These are phyloP conservation scores for Dicyrtoma fusca DNA, from an alignment of 2,888 invertebrate species.

Conservation along the genomic window DNA sequence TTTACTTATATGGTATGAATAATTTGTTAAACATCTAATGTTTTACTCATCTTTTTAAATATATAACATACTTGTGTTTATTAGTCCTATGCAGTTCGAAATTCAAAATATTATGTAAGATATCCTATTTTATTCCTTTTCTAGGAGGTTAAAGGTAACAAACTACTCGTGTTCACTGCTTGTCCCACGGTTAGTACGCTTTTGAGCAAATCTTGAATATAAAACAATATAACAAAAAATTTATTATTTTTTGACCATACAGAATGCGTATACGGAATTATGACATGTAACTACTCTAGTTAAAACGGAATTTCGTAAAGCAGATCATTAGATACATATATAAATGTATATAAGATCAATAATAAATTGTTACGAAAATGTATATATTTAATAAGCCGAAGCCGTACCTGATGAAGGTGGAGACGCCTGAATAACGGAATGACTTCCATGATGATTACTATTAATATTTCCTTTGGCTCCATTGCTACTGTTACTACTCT, in stretches of 20 bases:
- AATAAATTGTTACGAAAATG: too few species aligned
- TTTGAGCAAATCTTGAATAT: neutral
- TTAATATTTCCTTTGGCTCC: slow-evolving; percentile 26
- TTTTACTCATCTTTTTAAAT: neutral
- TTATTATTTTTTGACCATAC: too few species aligned
- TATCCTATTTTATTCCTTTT: neutral
- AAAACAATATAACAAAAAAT: too few species aligned
- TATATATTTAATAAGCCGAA: neutral
- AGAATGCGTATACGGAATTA: too few species aligned
- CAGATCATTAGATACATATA: too few species aligned
- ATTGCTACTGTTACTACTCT: slow-evolving; percentile 61
- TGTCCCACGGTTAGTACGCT: neutral
- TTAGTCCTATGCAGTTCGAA: neutral
- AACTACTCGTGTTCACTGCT: neutral
- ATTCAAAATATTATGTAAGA: neutral
- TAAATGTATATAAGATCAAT: too few species aligned
- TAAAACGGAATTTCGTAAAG: too few species aligned
- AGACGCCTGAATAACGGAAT: slow-evolving; percentile 15
- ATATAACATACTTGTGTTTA: neutral
- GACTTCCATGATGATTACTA: slow-evolving; percentile 21
- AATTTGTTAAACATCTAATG: too few species aligned
- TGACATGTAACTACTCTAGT: too few species aligned
- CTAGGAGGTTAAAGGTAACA: slow-evolving; percentile 12
- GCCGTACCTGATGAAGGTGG: slow-evolving; percentile 9
- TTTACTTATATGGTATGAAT: neutral